Conservation (phyloP, 2,113 vertebrate genomes). For the Harpagus bidentatus region DNA sequence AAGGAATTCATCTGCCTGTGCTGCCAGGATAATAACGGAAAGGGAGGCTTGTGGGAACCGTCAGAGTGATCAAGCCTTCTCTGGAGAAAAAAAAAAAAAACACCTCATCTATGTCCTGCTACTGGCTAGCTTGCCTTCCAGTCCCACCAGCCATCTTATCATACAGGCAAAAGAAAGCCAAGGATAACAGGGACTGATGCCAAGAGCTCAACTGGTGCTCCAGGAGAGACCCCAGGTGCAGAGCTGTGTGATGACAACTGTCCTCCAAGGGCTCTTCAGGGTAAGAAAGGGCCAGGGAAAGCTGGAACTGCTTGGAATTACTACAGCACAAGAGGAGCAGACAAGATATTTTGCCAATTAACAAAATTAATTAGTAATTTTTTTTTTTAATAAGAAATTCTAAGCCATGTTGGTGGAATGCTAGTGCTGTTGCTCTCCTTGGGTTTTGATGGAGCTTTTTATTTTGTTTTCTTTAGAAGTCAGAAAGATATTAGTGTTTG, state of each 20-base stretch:
- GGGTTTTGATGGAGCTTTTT: not conserved
- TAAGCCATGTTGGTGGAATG: not conserved
- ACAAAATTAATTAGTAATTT: not conserved
- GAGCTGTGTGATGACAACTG: no score
- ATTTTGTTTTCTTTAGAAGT: not conserved
- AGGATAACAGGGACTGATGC: no score
- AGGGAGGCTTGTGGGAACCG: rapidly evolving
- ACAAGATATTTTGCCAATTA: not conserved
- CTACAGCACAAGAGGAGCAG: not conserved
- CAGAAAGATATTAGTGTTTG: not conserved
- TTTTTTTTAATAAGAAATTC: not conserved
- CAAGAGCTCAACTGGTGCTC: not conserved
- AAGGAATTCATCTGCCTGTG: rapidly evolving
- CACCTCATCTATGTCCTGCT: not conserved
- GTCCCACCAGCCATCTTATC: not conserved
- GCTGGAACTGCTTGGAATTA: not conserved
- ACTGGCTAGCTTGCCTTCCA: not conserved
- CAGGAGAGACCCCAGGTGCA: not conserved
- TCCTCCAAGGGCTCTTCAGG: no score
- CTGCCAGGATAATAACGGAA: not conserved
- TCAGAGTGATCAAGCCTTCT: not conserved
- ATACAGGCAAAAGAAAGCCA: not conserved
- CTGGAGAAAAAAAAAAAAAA: no score
- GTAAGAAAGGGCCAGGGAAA: not conserved
- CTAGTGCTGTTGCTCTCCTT: not conserved